These are phyloP conservation scores for Phyllostomus discolor DNA, from an alignment of 2,113 vertebrate genomes.

Conservation along the genomic window DNA sequence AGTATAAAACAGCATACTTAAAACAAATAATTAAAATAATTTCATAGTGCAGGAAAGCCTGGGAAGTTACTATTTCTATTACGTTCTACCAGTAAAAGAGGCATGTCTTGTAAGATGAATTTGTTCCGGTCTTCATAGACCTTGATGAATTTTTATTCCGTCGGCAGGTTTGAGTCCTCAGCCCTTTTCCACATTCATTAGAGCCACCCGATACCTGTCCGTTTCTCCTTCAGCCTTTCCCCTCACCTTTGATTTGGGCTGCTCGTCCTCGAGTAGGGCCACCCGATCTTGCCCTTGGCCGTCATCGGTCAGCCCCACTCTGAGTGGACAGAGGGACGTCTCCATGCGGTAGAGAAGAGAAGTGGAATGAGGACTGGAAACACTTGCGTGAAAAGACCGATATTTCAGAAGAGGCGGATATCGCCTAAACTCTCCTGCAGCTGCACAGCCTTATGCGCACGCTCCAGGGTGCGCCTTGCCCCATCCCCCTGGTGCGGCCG, in stretches of 20 bases:
- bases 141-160: not conserved
- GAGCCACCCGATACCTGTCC: not conserved
- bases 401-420: not conserved
- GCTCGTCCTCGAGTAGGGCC: not conserved
- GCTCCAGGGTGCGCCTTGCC: not conserved
- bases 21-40: not conserved
- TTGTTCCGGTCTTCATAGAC: not conserved
- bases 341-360: not conserved
- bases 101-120: not conserved
- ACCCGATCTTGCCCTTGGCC: not conserved
- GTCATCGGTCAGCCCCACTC: not conserved
- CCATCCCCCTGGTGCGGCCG: not conserved
- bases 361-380: not conserved
- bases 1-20: not conserved
- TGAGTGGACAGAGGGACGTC: not conserved
- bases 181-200: not conserved
- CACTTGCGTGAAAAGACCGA: not conserved
- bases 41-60: not conserved
- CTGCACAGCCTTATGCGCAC: rapidly evolving
- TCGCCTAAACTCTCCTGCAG: not conserved
- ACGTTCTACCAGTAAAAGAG: not conserved
- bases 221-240: not conserved
- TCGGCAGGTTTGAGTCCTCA: not conserved
- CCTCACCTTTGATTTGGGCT: not conserved
- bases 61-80: not conserved